These are phyloP conservation scores for Clepsis dumicolana DNA, from an alignment of 2,888 invertebrate species.

Conservation along the genomic window DNA sequence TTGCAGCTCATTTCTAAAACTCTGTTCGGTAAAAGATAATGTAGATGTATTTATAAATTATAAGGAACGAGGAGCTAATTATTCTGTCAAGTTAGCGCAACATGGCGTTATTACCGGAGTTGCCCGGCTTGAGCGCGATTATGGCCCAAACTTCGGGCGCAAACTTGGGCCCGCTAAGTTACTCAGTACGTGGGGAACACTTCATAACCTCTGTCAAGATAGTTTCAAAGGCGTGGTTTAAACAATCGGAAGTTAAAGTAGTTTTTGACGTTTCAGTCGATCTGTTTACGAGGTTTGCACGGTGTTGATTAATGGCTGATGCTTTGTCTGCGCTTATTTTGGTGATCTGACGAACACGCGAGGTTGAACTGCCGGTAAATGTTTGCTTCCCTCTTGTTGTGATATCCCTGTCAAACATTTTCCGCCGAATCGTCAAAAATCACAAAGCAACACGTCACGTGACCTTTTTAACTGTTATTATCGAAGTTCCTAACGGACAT, in stretches of 20 bases:
- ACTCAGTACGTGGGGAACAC: slow-evolving; percentile 49
- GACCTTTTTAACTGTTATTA: too few relatives aligned
- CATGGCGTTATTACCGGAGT: slow-evolving; percentile 54
- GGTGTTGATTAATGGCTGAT: slow-evolving; percentile 19
- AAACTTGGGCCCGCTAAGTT: slow-evolving; percentile 51
- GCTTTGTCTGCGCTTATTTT: slow-evolving; percentile 10
- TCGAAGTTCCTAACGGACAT: too few relatives aligned
- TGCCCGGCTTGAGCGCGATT: slow-evolving; percentile 56
- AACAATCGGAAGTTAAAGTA: slow-evolving; percentile 36
- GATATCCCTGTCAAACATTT: too few relatives aligned
- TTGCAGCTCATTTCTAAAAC: slow-evolving; percentile 23
- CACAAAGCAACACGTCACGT: too few relatives aligned
- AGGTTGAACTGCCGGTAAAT: background rate
- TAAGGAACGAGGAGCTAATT: slow-evolving; percentile 57
- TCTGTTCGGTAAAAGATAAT: slow-evolving; percentile 40
- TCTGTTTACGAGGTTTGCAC: slow-evolving; percentile 12
- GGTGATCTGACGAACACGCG: slow-evolving; percentile 18
- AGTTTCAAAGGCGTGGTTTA: slow-evolving; percentile 33
- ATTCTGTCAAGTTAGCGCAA: slow-evolving; percentile 66
- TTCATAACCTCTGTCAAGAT: slow-evolving; percentile 46
- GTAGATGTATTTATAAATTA: slow-evolving; percentile 55
- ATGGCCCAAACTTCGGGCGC: slow-evolving; percentile 58
- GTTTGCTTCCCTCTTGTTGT: too few relatives aligned
- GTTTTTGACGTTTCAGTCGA: slow-evolving; percentile 35
- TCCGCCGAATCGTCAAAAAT: too few relatives aligned